Evolutionary conservation across 1,140 invertebrate genomes (phyloP).

Genomic region (Akabosia matsudoensis): DNA sequence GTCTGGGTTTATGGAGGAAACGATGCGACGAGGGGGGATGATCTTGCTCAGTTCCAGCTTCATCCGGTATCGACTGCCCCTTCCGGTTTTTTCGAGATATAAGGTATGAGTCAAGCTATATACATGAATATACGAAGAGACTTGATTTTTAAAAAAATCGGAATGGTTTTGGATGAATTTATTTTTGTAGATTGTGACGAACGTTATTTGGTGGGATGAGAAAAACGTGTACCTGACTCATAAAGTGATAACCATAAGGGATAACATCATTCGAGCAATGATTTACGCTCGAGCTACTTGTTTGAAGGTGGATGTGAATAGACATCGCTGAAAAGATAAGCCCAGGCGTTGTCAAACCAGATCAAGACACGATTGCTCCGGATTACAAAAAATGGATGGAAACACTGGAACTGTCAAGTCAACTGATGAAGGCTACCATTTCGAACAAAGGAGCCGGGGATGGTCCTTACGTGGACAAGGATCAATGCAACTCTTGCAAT

Average conservation of each 20-base stretch:
- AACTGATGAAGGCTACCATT: neutral
- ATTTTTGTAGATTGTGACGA: neutral
- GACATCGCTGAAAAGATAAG: neutral
- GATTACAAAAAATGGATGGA: conserved; percentile 12
- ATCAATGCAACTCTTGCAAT: neutral
- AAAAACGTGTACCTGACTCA: conserved; percentile 18
- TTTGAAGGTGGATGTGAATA: neutral
- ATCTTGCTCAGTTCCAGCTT: neutral
- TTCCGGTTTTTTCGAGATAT: conserved; percentile 11
- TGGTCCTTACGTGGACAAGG: neutral
- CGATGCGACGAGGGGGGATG: conserved; percentile 5
- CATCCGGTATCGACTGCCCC: conserved; percentile 3
- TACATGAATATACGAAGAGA: no score
- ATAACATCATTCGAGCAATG: conserved; percentile 7
- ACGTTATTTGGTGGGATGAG: conserved; percentile 12
- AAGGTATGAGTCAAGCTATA: neutral
- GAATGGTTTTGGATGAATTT: no score
- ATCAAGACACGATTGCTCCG: neutral
- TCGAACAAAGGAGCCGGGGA: neutral
- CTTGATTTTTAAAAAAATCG: no score
- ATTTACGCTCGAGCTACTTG: neutral
- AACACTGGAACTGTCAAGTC: conserved; percentile 9
- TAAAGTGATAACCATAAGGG: conserved; percentile 2
- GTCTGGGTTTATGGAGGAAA: neutral
- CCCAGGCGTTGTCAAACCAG: neutral